Evolutionary conservation across 2,888 invertebrate species (phyloP).

Genomic region (Endotricha flammealis): DNA sequence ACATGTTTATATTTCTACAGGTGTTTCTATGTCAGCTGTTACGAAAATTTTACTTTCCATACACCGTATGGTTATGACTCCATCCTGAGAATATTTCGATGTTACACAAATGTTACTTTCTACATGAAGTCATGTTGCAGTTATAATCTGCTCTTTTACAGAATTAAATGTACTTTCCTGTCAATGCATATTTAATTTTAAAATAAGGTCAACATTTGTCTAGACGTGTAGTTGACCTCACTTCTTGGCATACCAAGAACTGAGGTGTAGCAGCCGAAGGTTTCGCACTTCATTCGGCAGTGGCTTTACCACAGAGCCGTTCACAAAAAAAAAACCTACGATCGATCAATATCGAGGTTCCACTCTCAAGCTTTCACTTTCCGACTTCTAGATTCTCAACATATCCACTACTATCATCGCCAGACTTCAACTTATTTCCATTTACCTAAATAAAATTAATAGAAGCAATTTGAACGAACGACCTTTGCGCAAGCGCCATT

Average conservation of each 20-base stretch:
- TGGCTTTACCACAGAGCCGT: conserved; percentile 18
- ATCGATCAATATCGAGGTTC: conserved; percentile 31
- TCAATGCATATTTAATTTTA: conserved; percentile 5
- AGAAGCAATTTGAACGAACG: conserved; percentile 50
- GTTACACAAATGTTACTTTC: background rate
- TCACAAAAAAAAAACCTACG: conserved; percentile 27
- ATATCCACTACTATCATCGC: conserved; percentile 23
- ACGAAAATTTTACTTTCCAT: background rate
- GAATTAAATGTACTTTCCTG: too few relatives aligned
- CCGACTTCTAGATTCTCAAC: conserved; percentile 25
- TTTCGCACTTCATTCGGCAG: conserved; percentile 1
- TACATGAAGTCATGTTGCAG: background rate
- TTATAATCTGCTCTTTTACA: background rate
- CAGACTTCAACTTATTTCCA: conserved; percentile 30
- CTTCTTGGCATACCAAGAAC: conserved; percentile 1
- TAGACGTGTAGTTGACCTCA: conserved; percentile 6
- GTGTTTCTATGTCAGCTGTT: background rate
- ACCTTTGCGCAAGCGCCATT: conserved; percentile 58
- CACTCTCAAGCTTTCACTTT: conserved; percentile 52
- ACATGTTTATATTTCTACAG: too few relatives aligned
- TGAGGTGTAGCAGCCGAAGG: conserved; percentile 3
- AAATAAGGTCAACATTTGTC: conserved; percentile 5
- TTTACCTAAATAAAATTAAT: conserved; percentile 39
- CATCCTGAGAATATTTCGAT: background rate
- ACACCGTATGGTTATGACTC: background rate